Evolutionary conservation across 1,140 invertebrate species (phyloP).

Genomic region (Phymastichus coffea): DNA sequence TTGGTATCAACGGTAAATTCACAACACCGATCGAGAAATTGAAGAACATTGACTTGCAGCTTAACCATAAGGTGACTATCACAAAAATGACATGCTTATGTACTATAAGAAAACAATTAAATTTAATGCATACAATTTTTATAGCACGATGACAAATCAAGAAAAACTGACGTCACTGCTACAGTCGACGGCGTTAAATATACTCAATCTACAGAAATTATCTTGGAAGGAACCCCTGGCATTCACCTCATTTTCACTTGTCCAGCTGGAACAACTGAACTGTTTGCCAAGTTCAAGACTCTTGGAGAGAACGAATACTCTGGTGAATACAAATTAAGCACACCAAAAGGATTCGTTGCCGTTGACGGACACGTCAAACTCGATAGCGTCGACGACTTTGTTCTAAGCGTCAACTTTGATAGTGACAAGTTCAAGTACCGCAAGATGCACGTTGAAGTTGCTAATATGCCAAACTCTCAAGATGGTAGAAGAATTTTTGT

Average conservation of each 20-base stretch:
- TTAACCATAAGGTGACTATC: constrained; percentile 59
- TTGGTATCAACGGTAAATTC: constrained; percentile 35
- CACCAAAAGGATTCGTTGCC: constrained; percentile 46
- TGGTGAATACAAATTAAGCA: constrained; percentile 46
- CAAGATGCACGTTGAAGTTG: constrained; percentile 65
- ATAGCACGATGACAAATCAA: constrained; percentile 53
- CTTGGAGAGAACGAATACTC: constrained; percentile 61
- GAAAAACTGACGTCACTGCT: constrained; percentile 46
- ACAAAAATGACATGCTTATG: too few relatives aligned
- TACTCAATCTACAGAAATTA: constrained; percentile 52
- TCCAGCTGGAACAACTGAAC: constrained; percentile 54
- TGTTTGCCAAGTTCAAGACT: constrained; percentile 58
- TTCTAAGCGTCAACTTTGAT: constrained; percentile 64
- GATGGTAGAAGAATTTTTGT: constrained; percentile 64
- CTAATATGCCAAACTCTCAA: constrained; percentile 61
- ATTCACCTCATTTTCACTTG: constrained; percentile 50
- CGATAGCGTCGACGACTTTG: constrained; percentile 65
- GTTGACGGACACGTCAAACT: constrained; percentile 60
- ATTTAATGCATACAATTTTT: neutral
- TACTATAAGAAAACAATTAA: neutral
- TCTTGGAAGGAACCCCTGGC: constrained; percentile 44
- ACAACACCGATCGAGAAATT: constrained; percentile 55
- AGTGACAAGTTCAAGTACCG: constrained; percentile 66
- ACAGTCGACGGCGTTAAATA: constrained; percentile 57
- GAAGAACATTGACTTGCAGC: constrained; percentile 58